Conservation (phyloP, 2,797 vertebrate species). For the Pseudomugil gertrudae region DNA sequence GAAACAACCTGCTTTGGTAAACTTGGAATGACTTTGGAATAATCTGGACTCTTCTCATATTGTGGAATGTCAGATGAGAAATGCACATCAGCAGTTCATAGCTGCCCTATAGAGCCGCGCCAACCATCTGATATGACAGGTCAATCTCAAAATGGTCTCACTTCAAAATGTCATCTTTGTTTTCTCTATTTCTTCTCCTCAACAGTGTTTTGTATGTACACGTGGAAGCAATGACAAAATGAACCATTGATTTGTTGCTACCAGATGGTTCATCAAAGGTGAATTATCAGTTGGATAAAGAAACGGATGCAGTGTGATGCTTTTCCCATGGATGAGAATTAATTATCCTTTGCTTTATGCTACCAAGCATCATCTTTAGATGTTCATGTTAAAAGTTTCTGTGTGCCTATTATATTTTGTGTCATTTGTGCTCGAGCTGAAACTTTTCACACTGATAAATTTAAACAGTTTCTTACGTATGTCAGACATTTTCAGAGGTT, state of each 20-base stretch:
- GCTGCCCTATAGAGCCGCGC: conserved; percentile 27
- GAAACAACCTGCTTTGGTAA: conserved; percentile 77
- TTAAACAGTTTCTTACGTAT: too few relatives aligned
- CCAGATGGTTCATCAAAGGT: conserved; percentile 21
- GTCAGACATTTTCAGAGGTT: not conserved
- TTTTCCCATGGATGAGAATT: not conserved
- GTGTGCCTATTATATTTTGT: too few relatives aligned
- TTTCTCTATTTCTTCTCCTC: conserved; percentile 34
- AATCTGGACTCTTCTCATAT: conserved; percentile 55
- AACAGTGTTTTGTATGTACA: conserved; percentile 1
- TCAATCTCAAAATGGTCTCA: conserved; percentile 52
- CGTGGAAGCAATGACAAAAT: conserved; percentile 6
- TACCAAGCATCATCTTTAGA: too few relatives aligned
- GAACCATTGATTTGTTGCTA: conserved; percentile 2
- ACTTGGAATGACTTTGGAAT: conserved; percentile 80
- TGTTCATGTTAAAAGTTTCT: too few relatives aligned
- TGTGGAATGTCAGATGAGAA: conserved; percentile 61
- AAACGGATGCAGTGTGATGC: not conserved
- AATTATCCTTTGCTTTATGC: not conserved
- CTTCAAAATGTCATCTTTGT: conserved; percentile 55
- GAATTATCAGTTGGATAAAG: not conserved
- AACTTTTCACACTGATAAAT: too few relatives aligned
- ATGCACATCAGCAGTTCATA: conserved; percentile 68
- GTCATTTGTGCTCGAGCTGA: not conserved
- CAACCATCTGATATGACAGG: conserved; percentile 63